phyloP scores from a whole-genome alignment of 2,888 invertebrate species.

The Eilema griseolum region DNA sequence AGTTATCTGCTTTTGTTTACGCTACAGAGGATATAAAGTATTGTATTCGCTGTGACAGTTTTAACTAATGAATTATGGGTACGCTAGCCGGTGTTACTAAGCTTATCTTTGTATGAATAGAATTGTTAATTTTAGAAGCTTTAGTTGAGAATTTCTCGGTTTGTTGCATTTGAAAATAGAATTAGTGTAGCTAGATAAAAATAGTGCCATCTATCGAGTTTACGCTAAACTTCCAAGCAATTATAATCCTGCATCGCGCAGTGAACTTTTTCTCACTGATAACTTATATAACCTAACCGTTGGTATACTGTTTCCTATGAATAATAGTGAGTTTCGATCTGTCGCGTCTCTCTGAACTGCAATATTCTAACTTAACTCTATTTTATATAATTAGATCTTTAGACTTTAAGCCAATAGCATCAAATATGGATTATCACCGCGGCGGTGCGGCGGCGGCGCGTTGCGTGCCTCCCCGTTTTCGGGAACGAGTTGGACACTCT shows the following conservation, averaged over 20 bases:
- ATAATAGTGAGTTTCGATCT: no score
- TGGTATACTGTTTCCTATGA: no score
- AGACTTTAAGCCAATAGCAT: no score
- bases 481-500: no score
- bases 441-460: no score
- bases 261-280: not conserved
- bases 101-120: constrained; percentile 12
- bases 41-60: constrained; percentile 21
- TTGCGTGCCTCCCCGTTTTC: no score
- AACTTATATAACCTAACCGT: no score
- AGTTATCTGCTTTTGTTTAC: constrained; percentile 49
- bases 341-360: no score
- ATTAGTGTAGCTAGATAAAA: not conserved
- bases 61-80: constrained; percentile 23
- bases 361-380: no score
- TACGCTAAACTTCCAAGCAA: not conserved
- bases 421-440: no score
- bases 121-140: constrained; percentile 3
- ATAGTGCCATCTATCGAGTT: not conserved
- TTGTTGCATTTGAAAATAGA: not conserved
- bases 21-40: constrained; percentile 11
- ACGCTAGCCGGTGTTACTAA: not conserved
- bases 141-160: not conserved
- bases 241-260: not conserved
- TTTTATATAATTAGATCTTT: no score